Conservation (phyloP, 2,797 vertebrate species). For the Gymnothorax javanicus region DNA sequence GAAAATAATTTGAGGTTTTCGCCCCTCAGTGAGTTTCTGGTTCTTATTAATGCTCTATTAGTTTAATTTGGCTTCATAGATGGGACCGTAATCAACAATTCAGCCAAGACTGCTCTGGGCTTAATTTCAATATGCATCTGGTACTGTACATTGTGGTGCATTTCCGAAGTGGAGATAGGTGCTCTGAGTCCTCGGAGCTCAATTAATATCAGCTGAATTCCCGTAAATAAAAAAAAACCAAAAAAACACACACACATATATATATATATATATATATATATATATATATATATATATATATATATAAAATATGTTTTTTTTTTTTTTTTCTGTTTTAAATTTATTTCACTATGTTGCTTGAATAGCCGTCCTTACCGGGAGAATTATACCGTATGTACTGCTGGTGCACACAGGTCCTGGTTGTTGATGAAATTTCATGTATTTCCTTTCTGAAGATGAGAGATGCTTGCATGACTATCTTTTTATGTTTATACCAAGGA, state of each 20-base stretch:
- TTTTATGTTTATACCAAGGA: not conserved
- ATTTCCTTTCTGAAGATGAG: not conserved
- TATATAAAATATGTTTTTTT: no score
- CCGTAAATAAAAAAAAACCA: no score
- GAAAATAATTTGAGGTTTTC: slow-evolving; percentile 51
- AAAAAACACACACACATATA: no score
- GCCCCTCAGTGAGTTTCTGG: slow-evolving; percentile 32
- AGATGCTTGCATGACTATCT: not conserved
- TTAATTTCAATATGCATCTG: not conserved
- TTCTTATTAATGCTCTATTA: slow-evolving; percentile 35
- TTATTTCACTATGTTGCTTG: not conserved
- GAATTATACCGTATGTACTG: not conserved
- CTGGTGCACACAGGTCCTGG: not conserved
- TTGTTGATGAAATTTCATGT: not conserved
- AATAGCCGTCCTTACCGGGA: not conserved
- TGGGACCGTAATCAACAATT: slow-evolving; percentile 3
- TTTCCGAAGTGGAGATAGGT: not conserved
- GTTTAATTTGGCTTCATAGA: slow-evolving; percentile 15
- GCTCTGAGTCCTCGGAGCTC: not conserved
- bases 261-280: no score
- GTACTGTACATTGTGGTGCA: not conserved
- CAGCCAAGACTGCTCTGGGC: not conserved
- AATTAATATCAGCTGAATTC: not conserved
- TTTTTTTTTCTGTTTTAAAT: not conserved
- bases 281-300: no score